phyloP scores from a whole-genome alignment of 2,888 invertebrate species.

The Tillus elongatus region DNA sequence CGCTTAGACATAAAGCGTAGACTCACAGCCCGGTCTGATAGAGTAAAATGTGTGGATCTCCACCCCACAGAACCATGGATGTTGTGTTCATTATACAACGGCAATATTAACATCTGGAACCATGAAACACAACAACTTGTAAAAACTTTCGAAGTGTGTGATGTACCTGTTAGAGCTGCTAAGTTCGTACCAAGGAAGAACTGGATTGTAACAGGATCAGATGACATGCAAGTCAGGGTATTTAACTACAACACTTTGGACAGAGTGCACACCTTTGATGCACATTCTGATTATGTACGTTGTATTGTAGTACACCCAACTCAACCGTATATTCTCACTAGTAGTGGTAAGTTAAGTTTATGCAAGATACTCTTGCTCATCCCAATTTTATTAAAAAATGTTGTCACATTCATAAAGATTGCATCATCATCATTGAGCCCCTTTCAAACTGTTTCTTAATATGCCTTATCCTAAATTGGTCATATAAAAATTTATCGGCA shows the following conservation, averaged over 20 bases:
- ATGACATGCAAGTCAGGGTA: conserved; percentile 89
- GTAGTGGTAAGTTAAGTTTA: conserved; percentile 82
- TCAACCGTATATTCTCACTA: conserved; percentile 92
- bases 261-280: conserved; percentile 90
- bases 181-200: conserved; percentile 96
- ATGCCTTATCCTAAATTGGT: too few species aligned
- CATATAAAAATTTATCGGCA: too few species aligned
- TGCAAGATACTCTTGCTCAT: too few species aligned
- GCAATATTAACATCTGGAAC: conserved; percentile 99
- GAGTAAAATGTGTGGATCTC: conserved; percentile 96
- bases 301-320: conserved; percentile 96
- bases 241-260: conserved; percentile 99
- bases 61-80: conserved; percentile 99
- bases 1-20: conserved; percentile 97
- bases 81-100: conserved; percentile 95
- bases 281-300: conserved; percentile 96
- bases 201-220: conserved; percentile 97
- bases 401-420: too few species aligned
- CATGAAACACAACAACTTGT: conserved; percentile 89
- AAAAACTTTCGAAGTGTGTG: conserved; percentile 88
- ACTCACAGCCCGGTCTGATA: conserved; percentile 93
- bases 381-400: too few species aligned
- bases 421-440: too few species aligned
- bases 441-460: too few species aligned
- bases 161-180: conserved; percentile 90